Evolutionary conservation across 2,888 invertebrate genomes (phyloP).

Genomic region (Pheosia tremula): DNA sequence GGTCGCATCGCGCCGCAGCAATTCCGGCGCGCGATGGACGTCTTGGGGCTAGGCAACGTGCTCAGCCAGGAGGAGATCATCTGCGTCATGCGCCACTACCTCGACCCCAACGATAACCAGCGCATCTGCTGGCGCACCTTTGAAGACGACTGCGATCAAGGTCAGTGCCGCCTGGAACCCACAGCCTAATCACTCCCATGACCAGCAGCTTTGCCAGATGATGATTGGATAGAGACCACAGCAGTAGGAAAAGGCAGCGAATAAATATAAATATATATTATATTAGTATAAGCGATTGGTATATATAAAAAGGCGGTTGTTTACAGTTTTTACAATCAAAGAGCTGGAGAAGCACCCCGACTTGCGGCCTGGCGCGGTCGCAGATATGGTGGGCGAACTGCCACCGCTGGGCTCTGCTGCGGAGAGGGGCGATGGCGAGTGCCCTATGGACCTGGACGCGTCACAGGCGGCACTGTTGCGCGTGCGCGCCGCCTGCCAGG

Average conservation of each 20-base stretch:
- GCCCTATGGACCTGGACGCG: constrained; percentile 64
- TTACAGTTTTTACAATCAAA: constrained; percentile 86
- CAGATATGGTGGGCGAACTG: constrained; percentile 69
- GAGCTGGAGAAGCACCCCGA: constrained; percentile 88
- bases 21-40: constrained; percentile 88
- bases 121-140: constrained; percentile 91
- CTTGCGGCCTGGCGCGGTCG: constrained; percentile 54
- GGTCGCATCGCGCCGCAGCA: constrained; percentile 89
- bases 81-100: constrained; percentile 87
- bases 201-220: too few relatives aligned
- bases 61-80: constrained; percentile 86
- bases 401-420: constrained; percentile 77
- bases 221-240: too few relatives aligned
- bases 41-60: constrained; percentile 86
- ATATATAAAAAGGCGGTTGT: neutral
- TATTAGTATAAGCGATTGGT: too few relatives aligned
- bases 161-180: constrained; percentile 53
- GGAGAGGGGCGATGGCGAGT: constrained; percentile 48
- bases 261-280: neutral
- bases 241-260: too few relatives aligned
- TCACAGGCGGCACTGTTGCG: constrained; percentile 87
- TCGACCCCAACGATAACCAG: constrained; percentile 88
- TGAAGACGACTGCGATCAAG: constrained; percentile 91
- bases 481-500: constrained; percentile 85
- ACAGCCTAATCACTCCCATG: too few relatives aligned